Evolutionary conservation across 2,797 vertebrate species (phyloP).

Genomic region (Platyrinchus mystaceus): DNA sequence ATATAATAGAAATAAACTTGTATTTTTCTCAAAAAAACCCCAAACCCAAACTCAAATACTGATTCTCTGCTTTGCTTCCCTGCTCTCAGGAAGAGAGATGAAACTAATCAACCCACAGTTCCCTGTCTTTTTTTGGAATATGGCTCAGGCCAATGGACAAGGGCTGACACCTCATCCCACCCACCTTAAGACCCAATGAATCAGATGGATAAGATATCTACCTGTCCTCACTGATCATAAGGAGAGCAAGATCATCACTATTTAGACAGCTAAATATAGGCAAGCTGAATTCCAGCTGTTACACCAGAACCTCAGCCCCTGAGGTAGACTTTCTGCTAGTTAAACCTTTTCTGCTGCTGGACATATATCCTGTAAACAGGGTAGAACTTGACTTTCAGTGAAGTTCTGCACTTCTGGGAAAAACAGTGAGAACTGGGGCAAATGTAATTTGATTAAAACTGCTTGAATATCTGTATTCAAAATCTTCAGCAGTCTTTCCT

Average conservation of each 20-base stretch:
- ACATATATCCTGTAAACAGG: not conserved
- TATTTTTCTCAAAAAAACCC: not conserved
- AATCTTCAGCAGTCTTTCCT: not conserved
- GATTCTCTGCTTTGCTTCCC: accelerated
- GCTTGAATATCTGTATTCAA: accelerated
- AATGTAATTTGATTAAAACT: not conserved
- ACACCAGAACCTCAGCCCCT: not conserved
- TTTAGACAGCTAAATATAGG: not conserved
- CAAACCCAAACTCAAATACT: not conserved
- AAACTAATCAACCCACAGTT: not conserved
- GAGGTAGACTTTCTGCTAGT: not conserved
- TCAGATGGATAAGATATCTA: not conserved
- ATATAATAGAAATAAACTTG: not conserved
- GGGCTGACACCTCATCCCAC: not conserved
- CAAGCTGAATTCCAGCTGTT: not conserved
- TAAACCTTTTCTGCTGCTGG: accelerated
- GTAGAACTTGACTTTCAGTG: not conserved
- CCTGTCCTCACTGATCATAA: not conserved
- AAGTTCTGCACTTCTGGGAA: not conserved
- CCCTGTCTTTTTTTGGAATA: not conserved
- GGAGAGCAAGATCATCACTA: not conserved
- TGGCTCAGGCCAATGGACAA: not conserved
- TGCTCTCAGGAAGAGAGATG: not conserved
- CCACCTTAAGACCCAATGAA: not conserved
- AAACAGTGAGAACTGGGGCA: not conserved